Conservation (phyloP, 2,797 vertebrate genomes). For the Carapus acus region DNA sequence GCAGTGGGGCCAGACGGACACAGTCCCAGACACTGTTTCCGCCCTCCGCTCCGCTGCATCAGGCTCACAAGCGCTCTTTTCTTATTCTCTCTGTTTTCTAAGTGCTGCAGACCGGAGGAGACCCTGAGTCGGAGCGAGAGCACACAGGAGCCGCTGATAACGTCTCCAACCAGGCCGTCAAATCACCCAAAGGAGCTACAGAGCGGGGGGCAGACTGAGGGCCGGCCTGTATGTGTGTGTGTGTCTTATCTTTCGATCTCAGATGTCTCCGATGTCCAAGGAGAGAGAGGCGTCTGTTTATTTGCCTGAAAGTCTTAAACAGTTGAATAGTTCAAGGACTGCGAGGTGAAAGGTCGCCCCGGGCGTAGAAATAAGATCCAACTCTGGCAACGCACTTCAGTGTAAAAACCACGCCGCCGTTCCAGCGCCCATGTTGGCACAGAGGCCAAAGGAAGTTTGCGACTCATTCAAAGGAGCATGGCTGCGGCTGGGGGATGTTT, state of each 20-base stretch:
- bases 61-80: constrained; percentile 59
- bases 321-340: neutral
- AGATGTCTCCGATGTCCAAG: neutral
- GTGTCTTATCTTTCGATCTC: constrained; percentile 8
- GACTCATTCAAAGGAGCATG: constrained; percentile 29
- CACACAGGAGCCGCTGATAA: constrained; percentile 50
- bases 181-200: constrained; percentile 33
- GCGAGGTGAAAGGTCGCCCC: constrained; percentile 14
- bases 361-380: constrained; percentile 17
- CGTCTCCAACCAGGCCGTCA: constrained; percentile 54
- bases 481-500: constrained; percentile 44
- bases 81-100: constrained; percentile 65
- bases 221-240: constrained; percentile 23
- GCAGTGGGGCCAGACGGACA: constrained; percentile 45
- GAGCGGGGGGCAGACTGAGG: constrained; percentile 28
- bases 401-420: constrained; percentile 44
- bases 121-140: constrained; percentile 45
- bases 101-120: constrained; percentile 39
- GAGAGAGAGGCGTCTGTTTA: neutral
- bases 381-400: constrained; percentile 25
- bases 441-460: constrained; percentile 38
- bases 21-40: constrained; percentile 68
- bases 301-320: constrained; percentile 1
- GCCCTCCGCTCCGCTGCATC: constrained; percentile 24
- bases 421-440: constrained; percentile 33